These are phyloP conservation scores for Megamerina dolium DNA, from an alignment of 2,888 invertebrate genomes.

Conservation along the genomic window DNA sequence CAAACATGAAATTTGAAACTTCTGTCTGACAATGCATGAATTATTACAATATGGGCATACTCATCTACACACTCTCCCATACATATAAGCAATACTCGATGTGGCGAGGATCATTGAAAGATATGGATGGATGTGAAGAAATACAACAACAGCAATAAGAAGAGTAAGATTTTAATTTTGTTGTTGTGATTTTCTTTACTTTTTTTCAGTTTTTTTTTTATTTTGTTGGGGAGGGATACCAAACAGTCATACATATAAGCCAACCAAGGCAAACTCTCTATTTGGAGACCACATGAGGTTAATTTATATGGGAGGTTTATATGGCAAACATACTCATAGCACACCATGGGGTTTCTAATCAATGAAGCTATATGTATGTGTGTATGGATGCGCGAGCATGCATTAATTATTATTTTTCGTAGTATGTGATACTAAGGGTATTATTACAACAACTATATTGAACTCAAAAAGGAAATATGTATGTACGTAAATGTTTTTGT, in stretches of 20 bases:
- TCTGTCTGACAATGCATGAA: conserved; percentile 11
- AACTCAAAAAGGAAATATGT: background rate
- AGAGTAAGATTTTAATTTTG: background rate
- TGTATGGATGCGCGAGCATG: too few relatives aligned
- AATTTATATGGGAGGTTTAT: conserved; percentile 1
- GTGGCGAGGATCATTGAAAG: too few relatives aligned
- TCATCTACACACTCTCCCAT: background rate
- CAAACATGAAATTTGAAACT: conserved; percentile 26
- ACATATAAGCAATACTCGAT: background rate
- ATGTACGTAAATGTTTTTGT: background rate
- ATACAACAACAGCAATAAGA: background rate
- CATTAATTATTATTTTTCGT: conserved; percentile 1
- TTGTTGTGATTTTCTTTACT: background rate
- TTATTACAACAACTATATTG: background rate
- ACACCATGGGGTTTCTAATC: conserved; percentile 3
- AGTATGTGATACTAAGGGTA: background rate
- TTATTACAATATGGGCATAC: background rate
- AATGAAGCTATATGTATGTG: conserved; percentile 1
- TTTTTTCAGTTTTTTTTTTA: too few relatives aligned
- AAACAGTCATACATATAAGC: background rate
- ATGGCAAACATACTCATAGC: conserved; percentile 1
- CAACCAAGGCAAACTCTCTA: background rate
- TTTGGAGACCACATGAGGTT: conserved; percentile 3
- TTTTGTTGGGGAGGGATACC: background rate
- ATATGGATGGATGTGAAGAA: too few relatives aligned